A percentile compares a stretch with the other conserved stretches of the same genome.
Evolutionary conservation across 2,888 invertebrate genomes (phyloP).

Genomic region (Halictus quadricinctus): DNA sequence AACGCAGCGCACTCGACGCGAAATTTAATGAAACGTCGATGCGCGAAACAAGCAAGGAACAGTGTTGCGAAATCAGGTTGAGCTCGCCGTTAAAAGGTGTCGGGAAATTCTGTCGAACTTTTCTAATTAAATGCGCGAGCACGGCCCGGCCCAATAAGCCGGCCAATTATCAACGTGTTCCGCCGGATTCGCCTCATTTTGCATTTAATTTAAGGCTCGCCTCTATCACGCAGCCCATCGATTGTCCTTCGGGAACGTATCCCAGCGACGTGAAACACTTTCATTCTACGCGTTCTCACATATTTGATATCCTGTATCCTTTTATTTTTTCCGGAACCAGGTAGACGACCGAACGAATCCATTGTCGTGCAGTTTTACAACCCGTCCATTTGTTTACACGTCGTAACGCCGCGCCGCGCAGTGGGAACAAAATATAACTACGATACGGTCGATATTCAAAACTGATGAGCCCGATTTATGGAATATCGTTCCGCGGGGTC

Average conservation of each 20-base stretch:
- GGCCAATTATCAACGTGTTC: slow-evolving; percentile 50
- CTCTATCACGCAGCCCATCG: slow-evolving; percentile 17
- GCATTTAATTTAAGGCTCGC: slow-evolving; percentile 47
- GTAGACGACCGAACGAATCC: slow-evolving; percentile 3
- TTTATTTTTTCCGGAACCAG: no score
- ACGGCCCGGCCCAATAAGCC: slow-evolving; percentile 12
- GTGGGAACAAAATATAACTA: not conserved
- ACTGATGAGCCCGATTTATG: not conserved
- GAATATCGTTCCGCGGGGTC: not conserved
- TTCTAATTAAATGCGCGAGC: slow-evolving; percentile 53
- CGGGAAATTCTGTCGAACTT: slow-evolving; percentile 38
- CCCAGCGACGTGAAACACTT: not conserved
- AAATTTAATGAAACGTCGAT: slow-evolving; percentile 2
- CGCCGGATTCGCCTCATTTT: slow-evolving; percentile 31
- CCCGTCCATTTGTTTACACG: not conserved
- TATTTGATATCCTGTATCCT: not conserved
- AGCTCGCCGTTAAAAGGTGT: slow-evolving; percentile 13
- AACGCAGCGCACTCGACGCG: not conserved
- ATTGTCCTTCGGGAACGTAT: slow-evolving; percentile 11
- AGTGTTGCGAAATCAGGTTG: not conserved
- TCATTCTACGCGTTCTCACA: not conserved
- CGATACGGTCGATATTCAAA: not conserved
- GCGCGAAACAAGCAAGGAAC: not conserved
- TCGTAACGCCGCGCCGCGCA: not conserved
- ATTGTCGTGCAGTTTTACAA: not conserved